Evolutionary conservation across 2,888 invertebrate genomes (phyloP).

Genomic region (Diplolepis rosae): DNA sequence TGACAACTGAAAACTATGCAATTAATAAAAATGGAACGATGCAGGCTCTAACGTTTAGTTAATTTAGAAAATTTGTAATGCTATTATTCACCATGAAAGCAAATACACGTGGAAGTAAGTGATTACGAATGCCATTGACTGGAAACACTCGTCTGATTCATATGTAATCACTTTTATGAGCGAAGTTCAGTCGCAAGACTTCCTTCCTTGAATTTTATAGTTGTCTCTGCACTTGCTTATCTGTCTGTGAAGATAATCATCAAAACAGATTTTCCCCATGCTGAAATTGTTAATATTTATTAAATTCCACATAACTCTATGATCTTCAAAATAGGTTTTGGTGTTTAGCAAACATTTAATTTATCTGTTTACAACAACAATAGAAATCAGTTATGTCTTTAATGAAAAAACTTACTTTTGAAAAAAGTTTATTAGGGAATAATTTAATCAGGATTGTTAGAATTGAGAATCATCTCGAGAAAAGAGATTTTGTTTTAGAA

Average conservation of each 20-base stretch:
- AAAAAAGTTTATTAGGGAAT: neutral
- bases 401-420: too few relatives aligned
- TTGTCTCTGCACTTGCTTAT: constrained; percentile 12
- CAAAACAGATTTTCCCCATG: neutral
- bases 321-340: too few relatives aligned
- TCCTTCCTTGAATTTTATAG: neutral
- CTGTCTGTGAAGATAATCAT: constrained; percentile 11
- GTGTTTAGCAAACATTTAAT: too few relatives aligned
- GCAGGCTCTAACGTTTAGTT: neutral
- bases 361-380: too few relatives aligned
- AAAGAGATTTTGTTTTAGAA: too few relatives aligned
- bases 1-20: too few relatives aligned
- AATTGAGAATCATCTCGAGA: too few relatives aligned
- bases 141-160: neutral
- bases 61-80: neutral
- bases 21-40: too few relatives aligned
- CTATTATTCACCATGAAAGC: neutral
- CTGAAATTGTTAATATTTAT: neutral
- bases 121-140: neutral
- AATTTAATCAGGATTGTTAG: too few relatives aligned
- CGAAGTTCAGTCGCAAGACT: constrained; percentile 4
- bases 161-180: neutral
- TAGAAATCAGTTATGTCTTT: too few relatives aligned
- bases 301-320: too few relatives aligned
- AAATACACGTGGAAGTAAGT: neutral